Evolutionary conservation across 1,140 invertebrate species (phyloP), one percentile per base, ranked within the genome.

Genomic region (Carposina sasakii): DNA sequence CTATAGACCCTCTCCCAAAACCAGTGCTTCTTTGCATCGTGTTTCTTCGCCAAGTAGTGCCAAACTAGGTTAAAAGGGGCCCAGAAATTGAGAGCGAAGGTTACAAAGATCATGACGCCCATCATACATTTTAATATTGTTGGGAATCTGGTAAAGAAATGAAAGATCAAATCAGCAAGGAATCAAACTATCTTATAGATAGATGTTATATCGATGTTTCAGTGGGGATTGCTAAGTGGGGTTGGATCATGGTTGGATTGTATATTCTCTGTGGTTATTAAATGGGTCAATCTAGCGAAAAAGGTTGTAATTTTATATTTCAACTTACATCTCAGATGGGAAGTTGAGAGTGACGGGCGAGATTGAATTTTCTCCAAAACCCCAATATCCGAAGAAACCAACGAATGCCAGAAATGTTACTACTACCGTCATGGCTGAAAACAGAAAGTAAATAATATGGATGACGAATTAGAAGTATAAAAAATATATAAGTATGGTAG

Each of bases 51-150:
- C 10, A 79, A 23, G 31, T 82, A 82, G 46, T 70, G 57, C 78
- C 78, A 82, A 0, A 77, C 72, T 5, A 82, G 54, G 50, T 82
- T 76, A 42, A 82, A 82, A 1, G 78, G 78, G 0, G 73, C 76
- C 78, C 78, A 82, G 51, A 76, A 82, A 53, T 79, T 79, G 0
- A 82, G 57, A 0, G 72, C 78, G 13, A 79, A 79, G 0, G 78
- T 82, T 5, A 82, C 63, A 37, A 76, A 82, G 9, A 81, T 77
- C 76, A 82, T 81, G 2, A 77, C 17, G 0, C 67, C 76, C 67
- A 82, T 82, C 0, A 81, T 31, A 39, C 61, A 67, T 56, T 78
- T 78, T 0, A 81, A 51, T 0, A 81, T 59, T 41, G 68, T 71
- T 22, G 78, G 76, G 22, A 82, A 78, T 23, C 78, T 82, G 61